These are phyloP conservation scores for Potorous gilbertii DNA, from an alignment of 2,797 vertebrate species.

Conservation along the genomic window DNA sequence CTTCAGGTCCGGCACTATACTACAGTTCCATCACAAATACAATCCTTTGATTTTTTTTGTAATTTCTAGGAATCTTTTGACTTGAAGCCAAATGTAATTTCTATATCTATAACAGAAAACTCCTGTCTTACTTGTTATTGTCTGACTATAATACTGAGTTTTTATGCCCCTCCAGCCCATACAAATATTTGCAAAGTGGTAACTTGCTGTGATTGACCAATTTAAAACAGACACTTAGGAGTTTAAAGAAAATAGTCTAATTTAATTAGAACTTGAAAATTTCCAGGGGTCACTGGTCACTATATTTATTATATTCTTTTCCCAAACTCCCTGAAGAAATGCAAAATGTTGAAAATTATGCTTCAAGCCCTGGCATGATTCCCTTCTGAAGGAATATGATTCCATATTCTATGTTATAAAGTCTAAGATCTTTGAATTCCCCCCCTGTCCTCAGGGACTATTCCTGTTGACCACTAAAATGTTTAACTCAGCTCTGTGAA, in stretches of 20 bases:
- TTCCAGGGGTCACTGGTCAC: not conserved
- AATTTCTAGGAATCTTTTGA: not conserved
- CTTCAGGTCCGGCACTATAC: not conserved
- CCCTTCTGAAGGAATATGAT: not conserved
- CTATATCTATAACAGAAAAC: not conserved
- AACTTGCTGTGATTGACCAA: not conserved
- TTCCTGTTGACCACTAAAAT: not conserved
- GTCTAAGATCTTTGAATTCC: not conserved
- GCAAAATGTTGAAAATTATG: not conserved
- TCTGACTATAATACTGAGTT: not conserved
- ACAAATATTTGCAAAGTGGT: not conserved
- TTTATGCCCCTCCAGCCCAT: not conserved
- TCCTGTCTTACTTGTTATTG: not conserved
- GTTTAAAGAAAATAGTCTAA: not conserved
- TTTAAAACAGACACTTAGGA: not conserved
- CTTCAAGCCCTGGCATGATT: not conserved
- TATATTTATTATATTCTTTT: slow-evolving; percentile 6
- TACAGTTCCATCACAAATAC: not conserved
- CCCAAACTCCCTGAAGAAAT: not conserved
- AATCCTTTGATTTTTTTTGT: not conserved
- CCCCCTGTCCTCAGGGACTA: not conserved
- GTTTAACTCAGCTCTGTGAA: not conserved
- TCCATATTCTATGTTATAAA: not conserved
- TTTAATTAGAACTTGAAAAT: not conserved
- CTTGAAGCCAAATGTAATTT: not conserved